phyloP scores from a whole-genome alignment of 2,113 vertebrate genomes.

The Myotis davidii region DNA sequence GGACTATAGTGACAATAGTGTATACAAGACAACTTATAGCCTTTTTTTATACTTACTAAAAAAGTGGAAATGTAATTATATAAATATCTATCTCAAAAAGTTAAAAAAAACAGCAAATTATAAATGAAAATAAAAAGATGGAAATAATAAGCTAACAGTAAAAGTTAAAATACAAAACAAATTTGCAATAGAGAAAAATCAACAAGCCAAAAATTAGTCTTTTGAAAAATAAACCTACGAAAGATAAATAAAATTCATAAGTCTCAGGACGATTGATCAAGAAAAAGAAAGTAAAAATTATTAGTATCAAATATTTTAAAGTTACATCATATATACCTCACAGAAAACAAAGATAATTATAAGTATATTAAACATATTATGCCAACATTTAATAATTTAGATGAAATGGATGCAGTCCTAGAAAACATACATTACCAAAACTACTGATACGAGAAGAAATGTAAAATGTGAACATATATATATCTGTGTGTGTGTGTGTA shows the following conservation, averaged over 20 bases:
- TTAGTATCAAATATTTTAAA: background rate
- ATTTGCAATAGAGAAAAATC: background rate
- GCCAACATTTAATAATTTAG: background rate
- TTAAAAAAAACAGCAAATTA: constrained; percentile 1
- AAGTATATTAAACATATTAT: background rate
- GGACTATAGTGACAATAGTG: background rate
- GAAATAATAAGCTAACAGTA: background rate
- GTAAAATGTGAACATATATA: background rate
- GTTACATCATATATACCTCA: background rate
- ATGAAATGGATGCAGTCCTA: background rate
- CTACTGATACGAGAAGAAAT: background rate
- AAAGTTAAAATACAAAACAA: background rate
- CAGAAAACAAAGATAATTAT: background rate
- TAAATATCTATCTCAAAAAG: constrained; percentile 1
- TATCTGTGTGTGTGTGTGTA: too few relatives aligned
- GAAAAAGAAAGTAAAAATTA: background rate
- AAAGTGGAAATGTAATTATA: background rate
- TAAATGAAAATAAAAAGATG: background rate
- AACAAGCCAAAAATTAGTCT: background rate
- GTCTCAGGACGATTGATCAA: background rate
- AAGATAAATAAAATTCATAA: background rate
- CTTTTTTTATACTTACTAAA: background rate
- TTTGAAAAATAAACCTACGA: background rate
- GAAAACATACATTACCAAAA: background rate
- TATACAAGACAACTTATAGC: background rate